Evolutionary conservation across 2,797 vertebrate genomes (phyloP).

Genomic region (Staurois parvus): DNA sequence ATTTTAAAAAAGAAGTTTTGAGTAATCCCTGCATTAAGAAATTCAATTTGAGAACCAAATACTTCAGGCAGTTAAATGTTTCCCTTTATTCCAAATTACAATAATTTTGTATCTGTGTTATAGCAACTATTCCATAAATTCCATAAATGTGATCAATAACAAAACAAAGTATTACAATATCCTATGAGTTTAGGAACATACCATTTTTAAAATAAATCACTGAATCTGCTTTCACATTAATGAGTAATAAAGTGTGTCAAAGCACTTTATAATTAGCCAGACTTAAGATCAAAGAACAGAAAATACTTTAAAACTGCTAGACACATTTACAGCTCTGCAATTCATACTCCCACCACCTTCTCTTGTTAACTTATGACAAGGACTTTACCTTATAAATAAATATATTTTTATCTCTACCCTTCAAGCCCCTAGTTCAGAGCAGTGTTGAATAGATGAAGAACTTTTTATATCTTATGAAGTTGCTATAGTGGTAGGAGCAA

Average conservation of each 20-base stretch:
- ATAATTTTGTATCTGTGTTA: too few relatives aligned
- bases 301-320: neutral
- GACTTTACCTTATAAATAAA: too few relatives aligned
- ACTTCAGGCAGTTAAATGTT: too few relatives aligned
- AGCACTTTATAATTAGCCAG: constrained; percentile 3
- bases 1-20: too few relatives aligned
- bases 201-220: neutral
- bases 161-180: neutral
- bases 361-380: constrained; percentile 15
- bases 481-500: too few relatives aligned
- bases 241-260: constrained; percentile 40
- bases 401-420: too few relatives aligned
- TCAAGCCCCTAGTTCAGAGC: too few relatives aligned
- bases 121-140: neutral
- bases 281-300: constrained; percentile 19
- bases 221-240: neutral
- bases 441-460: too few relatives aligned
- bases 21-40: too few relatives aligned
- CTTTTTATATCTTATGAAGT: too few relatives aligned
- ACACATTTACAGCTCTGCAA: constrained; percentile 19
- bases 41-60: too few relatives aligned
- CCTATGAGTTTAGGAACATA: neutral
- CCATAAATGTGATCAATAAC: neutral
- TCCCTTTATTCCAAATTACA: too few relatives aligned
- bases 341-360: neutral